A percentile compares a stretch with the other conserved stretches of the same genome.
Evolutionary conservation across 2,113 vertebrate genomes (phyloP).

Genomic region (Oreamnos americanus): DNA sequence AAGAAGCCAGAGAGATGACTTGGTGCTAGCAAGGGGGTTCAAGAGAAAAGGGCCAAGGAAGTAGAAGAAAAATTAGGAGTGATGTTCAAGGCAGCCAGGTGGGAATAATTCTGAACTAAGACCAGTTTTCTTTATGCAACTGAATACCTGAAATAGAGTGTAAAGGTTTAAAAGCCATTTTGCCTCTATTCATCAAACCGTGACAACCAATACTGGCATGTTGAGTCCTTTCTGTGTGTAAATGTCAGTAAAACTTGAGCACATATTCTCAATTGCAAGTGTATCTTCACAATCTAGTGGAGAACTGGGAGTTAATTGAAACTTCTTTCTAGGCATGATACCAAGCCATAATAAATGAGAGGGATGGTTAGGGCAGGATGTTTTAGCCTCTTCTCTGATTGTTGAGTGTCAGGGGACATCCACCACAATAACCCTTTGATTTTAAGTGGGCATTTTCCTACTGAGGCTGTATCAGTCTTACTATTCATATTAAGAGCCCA

Average conservation of each 20-base stretch:
- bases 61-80: background rate
- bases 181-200: background rate
- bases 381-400: background rate
- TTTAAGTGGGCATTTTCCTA: background rate
- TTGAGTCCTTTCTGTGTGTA: background rate
- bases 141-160: background rate
- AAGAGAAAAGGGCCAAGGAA: background rate
- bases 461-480: background rate
- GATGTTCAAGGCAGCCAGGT: background rate
- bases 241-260: background rate
- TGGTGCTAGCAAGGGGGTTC: background rate
- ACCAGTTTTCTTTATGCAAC: background rate
- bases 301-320: background rate
- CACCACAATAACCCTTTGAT: background rate
- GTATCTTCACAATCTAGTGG: background rate
- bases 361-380: fast-evolving
- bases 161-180: background rate
- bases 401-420: background rate
- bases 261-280: background rate
- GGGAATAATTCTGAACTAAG: background rate
- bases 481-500: background rate
- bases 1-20: background rate
- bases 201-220: background rate
- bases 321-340: background rate
- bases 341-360: background rate